A percentile compares a stretch with the other conserved stretches of the same genome.
phyloP scores from a whole-genome alignment of 2,113 vertebrate species.

The Acrocephalus arundinaceus region DNA sequence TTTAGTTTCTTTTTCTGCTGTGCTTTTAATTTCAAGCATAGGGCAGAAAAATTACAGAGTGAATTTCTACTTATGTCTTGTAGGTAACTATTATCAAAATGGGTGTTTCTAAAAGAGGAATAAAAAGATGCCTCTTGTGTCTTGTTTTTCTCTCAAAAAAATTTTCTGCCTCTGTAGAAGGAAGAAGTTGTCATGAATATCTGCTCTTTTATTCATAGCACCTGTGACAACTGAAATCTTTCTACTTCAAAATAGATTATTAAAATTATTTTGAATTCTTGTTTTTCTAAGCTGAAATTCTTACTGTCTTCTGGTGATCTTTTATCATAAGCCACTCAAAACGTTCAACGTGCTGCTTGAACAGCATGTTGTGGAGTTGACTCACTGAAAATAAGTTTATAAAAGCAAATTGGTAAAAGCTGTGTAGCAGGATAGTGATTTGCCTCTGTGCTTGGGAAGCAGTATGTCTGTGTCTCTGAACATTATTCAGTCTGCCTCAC shows the following conservation, averaged over 20 bases:
- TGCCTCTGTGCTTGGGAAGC: neutral
- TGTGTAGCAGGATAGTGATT: neutral
- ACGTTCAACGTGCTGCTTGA: neutral
- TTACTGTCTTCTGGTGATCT: constrained; percentile 7
- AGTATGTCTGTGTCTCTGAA: neutral
- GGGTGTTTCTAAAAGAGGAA: neutral
- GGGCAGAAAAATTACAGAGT: constrained; percentile 18
- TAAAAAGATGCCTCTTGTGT: neutral
- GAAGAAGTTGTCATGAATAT: constrained; percentile 20
- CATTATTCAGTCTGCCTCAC: accelerated
- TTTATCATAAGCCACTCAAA: neutral
- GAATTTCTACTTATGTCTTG: neutral
- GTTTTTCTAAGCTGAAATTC: constrained; percentile 16
- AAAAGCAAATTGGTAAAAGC: neutral
- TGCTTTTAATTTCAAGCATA: neutral
- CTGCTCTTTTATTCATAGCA: neutral
- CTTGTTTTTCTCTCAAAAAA: constrained; percentile 1
- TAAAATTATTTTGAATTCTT: constrained; percentile 25
- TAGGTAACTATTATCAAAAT: constrained; percentile 3
- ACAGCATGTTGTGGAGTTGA: neutral
- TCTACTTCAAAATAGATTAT: neutral
- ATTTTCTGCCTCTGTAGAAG: neutral
- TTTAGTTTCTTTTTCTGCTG: neutral
- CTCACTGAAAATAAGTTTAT: neutral
- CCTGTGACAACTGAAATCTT: constrained; percentile 14